phyloP scores from a whole-genome alignment of 2,113 vertebrate species.

The Phaethon lepturus region DNA sequence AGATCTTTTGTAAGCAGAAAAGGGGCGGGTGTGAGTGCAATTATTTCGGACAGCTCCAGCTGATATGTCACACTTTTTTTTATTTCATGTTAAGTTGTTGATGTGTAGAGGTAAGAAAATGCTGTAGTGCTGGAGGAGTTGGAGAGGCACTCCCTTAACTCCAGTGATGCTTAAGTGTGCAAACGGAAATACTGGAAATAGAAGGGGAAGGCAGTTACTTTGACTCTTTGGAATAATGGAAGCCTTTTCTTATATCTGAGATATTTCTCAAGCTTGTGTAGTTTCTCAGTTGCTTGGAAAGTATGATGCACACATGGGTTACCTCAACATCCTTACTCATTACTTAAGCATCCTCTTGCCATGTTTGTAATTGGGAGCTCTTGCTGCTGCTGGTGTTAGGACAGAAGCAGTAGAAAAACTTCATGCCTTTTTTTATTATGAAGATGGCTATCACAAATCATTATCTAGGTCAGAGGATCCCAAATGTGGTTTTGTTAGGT shows the following conservation, averaged over 20 bases:
- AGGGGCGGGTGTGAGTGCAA: background rate
- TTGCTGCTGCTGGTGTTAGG: background rate
- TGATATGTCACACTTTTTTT: background rate
- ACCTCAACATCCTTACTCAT: background rate
- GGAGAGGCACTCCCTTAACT: background rate
- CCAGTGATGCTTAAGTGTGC: background rate
- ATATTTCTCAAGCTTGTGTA: background rate
- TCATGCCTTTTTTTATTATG: background rate
- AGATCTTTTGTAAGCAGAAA: conserved; percentile 27
- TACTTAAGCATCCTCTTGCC: background rate
- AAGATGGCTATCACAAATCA: background rate
- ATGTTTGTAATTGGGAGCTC: background rate
- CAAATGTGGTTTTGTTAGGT: background rate
- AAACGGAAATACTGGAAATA: background rate
- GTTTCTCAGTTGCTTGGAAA: background rate
- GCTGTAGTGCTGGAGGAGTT: background rate
- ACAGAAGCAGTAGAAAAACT: background rate
- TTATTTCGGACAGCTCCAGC: conserved; percentile 43
- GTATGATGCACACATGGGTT: rapidly evolving
- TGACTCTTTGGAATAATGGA: background rate
- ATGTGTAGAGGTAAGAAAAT: conserved; percentile 17
- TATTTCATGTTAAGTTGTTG: background rate
- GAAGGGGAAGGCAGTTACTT: background rate
- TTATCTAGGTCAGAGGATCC: background rate
- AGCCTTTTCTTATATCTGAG: background rate